Evolutionary conservation across 2,113 vertebrate genomes (phyloP).

Genomic region (Sphyrna mokarran): DNA sequence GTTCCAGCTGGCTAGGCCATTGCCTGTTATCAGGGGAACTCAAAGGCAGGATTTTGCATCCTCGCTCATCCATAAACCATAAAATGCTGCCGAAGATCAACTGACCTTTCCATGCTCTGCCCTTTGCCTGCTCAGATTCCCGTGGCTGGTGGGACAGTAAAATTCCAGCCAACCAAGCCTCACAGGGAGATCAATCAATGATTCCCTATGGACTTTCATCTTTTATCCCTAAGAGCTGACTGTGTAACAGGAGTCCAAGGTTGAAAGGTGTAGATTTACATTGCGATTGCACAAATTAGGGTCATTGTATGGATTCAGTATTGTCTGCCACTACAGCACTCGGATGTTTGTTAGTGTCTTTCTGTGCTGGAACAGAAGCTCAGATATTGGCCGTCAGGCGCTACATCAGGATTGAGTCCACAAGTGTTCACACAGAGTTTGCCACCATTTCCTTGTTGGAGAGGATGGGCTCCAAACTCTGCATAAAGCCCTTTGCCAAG

Average conservation of each 20-base stretch:
- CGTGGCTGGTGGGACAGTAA: too few species aligned
- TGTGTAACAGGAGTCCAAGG: neutral
- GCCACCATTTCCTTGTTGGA: neutral
- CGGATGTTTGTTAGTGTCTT: neutral
- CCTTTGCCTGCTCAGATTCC: too few species aligned
- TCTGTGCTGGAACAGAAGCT: neutral
- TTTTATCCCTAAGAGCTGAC: neutral
- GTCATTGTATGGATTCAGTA: neutral
- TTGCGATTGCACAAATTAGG: neutral
- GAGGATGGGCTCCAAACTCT: neutral
- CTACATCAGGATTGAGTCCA: neutral
- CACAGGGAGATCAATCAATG: too few species aligned
- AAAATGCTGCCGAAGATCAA: too few species aligned
- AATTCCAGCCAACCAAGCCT: too few species aligned
- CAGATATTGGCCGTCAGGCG: neutral
- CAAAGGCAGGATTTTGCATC: too few species aligned
- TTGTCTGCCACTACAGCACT: neutral
- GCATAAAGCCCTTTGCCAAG: neutral
- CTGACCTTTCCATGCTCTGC: too few species aligned
- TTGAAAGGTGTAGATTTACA: neutral
- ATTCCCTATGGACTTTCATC: neutral
- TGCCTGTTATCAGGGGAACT: too few species aligned
- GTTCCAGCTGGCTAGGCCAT: too few species aligned
- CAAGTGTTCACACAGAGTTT: neutral
- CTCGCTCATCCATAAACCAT: too few species aligned